Conservation (phyloP, 1,140 invertebrate genomes). For the Pomacea maculata region DNA sequence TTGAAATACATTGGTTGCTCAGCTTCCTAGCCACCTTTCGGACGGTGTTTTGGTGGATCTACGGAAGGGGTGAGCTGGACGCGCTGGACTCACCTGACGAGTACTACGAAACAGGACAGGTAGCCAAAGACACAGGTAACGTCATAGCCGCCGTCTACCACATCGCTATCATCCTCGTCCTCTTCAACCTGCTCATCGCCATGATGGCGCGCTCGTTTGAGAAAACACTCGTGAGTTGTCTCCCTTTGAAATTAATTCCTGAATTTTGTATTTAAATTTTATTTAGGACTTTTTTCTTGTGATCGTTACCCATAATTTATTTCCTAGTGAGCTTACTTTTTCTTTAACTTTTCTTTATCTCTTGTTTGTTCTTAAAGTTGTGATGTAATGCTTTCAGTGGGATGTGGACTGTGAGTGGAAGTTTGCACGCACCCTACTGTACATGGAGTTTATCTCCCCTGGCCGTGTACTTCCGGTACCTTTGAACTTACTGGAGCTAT, state of each 20-base stretch:
- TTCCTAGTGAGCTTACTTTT: not conserved
- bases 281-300: not conserved
- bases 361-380: no score
- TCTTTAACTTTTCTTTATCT: no score
- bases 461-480: slow-evolving; percentile 85
- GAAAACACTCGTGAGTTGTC: slow-evolving; percentile 47
- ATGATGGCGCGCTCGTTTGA: slow-evolving; percentile 99
- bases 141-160: slow-evolving; percentile 93
- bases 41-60: slow-evolving; percentile 69
- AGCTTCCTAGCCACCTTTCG: slow-evolving; percentile 72
- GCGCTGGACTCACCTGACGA: slow-evolving; percentile 94
- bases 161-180: slow-evolving; percentile 94
- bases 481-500: slow-evolving; percentile 90
- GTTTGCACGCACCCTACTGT: slow-evolving; percentile 85
- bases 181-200: slow-evolving; percentile 98
- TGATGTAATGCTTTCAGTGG: slow-evolving; percentile 70
- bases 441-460: slow-evolving; percentile 92
- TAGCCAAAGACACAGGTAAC: slow-evolving; percentile 61
- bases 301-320: not conserved
- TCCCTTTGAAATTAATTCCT: no score
- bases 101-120: slow-evolving; percentile 78
- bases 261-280: no score
- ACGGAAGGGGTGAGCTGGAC: slow-evolving; percentile 78
- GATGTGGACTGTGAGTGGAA: slow-evolving; percentile 91
- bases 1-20: no score